Base-by-base conservation (phyloP, 1,140 invertebrate genomes). In the Euwallacea fornicatus region DNA sequence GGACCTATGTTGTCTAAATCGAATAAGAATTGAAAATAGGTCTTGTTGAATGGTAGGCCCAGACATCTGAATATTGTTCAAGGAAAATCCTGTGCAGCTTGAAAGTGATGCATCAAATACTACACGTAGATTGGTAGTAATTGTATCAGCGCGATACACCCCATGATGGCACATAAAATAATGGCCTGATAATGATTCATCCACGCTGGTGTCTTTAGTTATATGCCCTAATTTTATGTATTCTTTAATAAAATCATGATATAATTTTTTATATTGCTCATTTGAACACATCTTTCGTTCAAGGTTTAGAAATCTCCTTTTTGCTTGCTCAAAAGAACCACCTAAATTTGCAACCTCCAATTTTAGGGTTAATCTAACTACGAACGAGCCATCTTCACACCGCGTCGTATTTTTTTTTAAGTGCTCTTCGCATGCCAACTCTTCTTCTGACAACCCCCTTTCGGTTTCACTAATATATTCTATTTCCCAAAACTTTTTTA, bases 1-100 rank as follows among this genome's bases (percentile, higher is more conserved):
- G 61, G 80, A 70, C n/a, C 53, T 73, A 71, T 82, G 77, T 47
- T 64, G 69, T 59, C 83, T 50, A 78, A 83, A 84, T 54, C 82
- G 74, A 73, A 70, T 78, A 21, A 69, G n/a, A 43, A 61, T 69
- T n/a, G 58, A 58, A 9, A 67, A 43, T 13, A 85, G 58, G 59
- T 84, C 81, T 6, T 79, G 56, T 71, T 81, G 80, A 43, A 81
- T 69, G 7, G 58, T 78, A 16, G 80, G 76, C 0, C 80, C 78
- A 0, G 71, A 59, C 56, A 73, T 65, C 33, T 77, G 69, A 15
- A 66, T 60, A 47, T 83, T 77, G 63, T 83, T 83, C 7, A 75
- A 50, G 6, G 69, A 72, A 42, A 54, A 6, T 7, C 53, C 63
- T 3, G 69, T 47, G 15, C 66, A 55, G 6, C 79, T 78, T 65